Base-by-base conservation (phyloP, 2,113 vertebrate genomes). In the Labeo rohita region DNA sequence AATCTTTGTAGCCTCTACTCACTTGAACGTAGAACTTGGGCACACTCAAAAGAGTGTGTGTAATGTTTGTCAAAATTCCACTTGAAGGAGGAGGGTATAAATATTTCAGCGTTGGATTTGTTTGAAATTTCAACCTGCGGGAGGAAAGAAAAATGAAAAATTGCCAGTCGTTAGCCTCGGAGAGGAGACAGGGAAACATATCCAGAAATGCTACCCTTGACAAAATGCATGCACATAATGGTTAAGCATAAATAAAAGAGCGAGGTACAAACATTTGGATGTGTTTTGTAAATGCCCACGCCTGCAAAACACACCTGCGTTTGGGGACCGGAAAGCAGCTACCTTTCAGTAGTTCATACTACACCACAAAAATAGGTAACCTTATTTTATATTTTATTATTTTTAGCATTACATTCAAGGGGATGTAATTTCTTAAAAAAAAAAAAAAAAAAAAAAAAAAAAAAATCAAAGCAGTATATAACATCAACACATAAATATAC, bases 1-100 rank as follows among this genome's bases (percentile, higher is more conserved):
- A 85, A 16, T 15, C 34, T 59, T 61, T 78, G 76, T 63, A 21
- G 50, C 0, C 61, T 80, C 85, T 81, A 93, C 95, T 94, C 93
- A 98, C 98, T 92, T 99, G 98, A 49, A 98, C 96, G 84, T 99
- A 99, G 94, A 99, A 99, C 91, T 97, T 99, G 84, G 98, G 98
- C 76, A 99, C 97, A 0, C 97, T 97, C 66, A 97, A 94, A 91
- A 99, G 95, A 45, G 97, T 94, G 78, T 99, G 97, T 65, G 95
- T 94, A 91, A 99, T 99, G 85, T 99, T 99, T 88, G 97, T 94
- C 91, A 99, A 91, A 90, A 97, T 95, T 88, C 95, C 91, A 91
- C 93, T 96, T 54, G 97, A 97, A 89, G 97, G 98, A 15, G 98
- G 97, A 36, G 98, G 98, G 90, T 99, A 99, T 92, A 98, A 95